Conservation (phyloP, 2,797 vertebrate species). For the Aplochiton taeniatus region DNA sequence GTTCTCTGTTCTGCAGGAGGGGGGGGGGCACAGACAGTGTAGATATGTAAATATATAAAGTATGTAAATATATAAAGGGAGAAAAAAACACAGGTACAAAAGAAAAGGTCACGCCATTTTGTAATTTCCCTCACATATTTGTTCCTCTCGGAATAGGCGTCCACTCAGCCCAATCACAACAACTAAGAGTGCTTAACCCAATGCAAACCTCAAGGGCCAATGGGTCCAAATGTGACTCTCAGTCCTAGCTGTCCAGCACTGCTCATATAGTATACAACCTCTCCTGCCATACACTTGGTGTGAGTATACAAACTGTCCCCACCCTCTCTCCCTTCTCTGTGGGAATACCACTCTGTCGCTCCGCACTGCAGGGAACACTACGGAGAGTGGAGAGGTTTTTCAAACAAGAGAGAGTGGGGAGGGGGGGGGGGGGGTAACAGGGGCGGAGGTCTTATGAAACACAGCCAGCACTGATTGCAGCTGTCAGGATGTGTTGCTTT, state of each 20-base stretch:
- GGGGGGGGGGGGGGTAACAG: neutral
- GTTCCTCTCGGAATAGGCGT: too few species aligned
- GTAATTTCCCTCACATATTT: too few species aligned
- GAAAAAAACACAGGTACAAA: too few species aligned
- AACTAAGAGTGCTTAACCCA: too few species aligned
- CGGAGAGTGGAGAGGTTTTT: neutral
- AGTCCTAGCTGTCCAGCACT: too few species aligned
- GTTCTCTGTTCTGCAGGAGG: constrained; percentile 88
- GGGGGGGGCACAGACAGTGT: too few species aligned
- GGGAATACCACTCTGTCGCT: constrained; percentile 22
- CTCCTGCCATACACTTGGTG: constrained; percentile 24
- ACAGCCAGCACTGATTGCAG: constrained; percentile 19
- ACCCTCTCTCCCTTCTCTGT: constrained; percentile 16
- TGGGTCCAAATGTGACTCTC: too few species aligned
- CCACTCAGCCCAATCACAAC: too few species aligned
- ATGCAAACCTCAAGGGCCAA: too few species aligned
- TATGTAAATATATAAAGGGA: too few species aligned
- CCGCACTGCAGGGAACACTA: neutral
- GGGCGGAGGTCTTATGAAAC: neutral
- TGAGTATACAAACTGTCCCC: constrained; percentile 21
- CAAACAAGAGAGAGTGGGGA: neutral
- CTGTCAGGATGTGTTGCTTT: constrained; percentile 31
- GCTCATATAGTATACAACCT: neutral
- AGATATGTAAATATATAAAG: too few species aligned
- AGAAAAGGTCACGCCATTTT: too few species aligned